These are phyloP conservation scores for Sinonovacula constricta DNA, from an alignment of 1,140 invertebrate species.

Conservation along the genomic window DNA sequence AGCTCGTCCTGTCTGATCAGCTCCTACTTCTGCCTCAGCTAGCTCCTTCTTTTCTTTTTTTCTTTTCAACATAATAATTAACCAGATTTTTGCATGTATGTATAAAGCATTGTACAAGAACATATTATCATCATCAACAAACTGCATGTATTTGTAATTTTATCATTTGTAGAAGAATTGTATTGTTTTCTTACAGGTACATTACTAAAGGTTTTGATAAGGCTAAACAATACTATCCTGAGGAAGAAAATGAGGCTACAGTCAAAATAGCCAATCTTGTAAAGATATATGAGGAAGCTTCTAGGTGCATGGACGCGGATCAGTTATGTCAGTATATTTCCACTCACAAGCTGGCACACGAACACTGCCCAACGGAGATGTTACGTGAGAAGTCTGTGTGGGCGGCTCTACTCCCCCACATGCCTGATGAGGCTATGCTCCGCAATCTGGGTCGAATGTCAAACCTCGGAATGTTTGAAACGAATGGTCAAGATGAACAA, in stretches of 20 bases:
- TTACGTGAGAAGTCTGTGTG: conserved; percentile 84
- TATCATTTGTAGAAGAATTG: neutral
- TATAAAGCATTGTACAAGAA: too few relatives aligned
- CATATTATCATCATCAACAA: too few relatives aligned
- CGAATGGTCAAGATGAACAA: conserved; percentile 76
- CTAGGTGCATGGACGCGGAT: conserved; percentile 81
- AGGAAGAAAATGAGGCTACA: neutral
- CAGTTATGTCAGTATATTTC: conserved; percentile 80
- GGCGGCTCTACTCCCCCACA: conserved; percentile 82
- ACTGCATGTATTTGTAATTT: too few relatives aligned
- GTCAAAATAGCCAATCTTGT: neutral
- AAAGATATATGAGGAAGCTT: conserved; percentile 77
- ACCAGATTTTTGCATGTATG: too few relatives aligned
- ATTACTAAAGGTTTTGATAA: conserved; percentile 33
- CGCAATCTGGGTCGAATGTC: conserved; percentile 84
- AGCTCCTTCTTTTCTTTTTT: too few relatives aligned
- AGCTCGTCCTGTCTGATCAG: too few relatives aligned
- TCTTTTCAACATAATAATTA: too few relatives aligned
- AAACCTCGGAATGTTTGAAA: conserved; percentile 82
- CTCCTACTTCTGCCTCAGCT: too few relatives aligned
- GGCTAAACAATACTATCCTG: too few relatives aligned
- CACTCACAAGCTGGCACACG: conserved; percentile 80
- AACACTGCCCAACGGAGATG: conserved; percentile 84
- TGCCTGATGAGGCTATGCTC: conserved; percentile 82
- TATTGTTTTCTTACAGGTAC: conserved; percentile 9